Evolutionary conservation across 2,888 invertebrate species (phyloP).

Genomic region (Tortricodes alternella): DNA sequence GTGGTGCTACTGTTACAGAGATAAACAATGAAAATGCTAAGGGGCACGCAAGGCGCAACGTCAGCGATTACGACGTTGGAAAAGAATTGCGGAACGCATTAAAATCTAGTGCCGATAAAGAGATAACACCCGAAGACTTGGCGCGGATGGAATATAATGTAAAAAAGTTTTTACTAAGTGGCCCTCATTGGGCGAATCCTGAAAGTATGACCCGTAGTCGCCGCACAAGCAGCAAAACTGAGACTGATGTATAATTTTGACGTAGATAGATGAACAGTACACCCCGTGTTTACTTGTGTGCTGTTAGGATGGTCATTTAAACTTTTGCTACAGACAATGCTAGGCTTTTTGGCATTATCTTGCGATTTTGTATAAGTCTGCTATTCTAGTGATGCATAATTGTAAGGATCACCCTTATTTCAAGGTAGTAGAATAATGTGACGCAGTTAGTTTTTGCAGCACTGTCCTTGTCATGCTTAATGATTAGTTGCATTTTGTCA

Average conservation of each 20-base stretch:
- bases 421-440: conserved; percentile 15
- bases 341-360: neutral
- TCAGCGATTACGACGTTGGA: conserved; percentile 48
- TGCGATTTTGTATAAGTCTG: conserved; percentile 1
- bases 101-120: conserved; percentile 61
- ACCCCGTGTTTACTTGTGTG: conserved; percentile 45
- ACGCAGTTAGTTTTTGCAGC: conserved; percentile 17
- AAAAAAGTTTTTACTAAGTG: conserved; percentile 87
- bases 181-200: conserved; percentile 68
- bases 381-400: conserved; percentile 9
- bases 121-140: conserved; percentile 82
- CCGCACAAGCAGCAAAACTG: conserved; percentile 80
- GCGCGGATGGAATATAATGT: conserved; percentile 90
- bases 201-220: conserved; percentile 61
- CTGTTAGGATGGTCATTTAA: conserved; percentile 38
- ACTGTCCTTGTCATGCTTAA: conserved; percentile 20
- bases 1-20: conserved; percentile 66
- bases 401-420: conserved; percentile 9
- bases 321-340: conserved; percentile 30
- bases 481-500: conserved; percentile 7
- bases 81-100: conserved; percentile 56
- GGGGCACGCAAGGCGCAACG: conserved; percentile 44
- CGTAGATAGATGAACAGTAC: conserved; percentile 50
- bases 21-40: conserved; percentile 61
- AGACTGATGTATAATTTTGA: conserved; percentile 79